Evolutionary conservation across 1,140 invertebrate genomes (phyloP).

Genomic region (Bathynomus jamesi): DNA sequence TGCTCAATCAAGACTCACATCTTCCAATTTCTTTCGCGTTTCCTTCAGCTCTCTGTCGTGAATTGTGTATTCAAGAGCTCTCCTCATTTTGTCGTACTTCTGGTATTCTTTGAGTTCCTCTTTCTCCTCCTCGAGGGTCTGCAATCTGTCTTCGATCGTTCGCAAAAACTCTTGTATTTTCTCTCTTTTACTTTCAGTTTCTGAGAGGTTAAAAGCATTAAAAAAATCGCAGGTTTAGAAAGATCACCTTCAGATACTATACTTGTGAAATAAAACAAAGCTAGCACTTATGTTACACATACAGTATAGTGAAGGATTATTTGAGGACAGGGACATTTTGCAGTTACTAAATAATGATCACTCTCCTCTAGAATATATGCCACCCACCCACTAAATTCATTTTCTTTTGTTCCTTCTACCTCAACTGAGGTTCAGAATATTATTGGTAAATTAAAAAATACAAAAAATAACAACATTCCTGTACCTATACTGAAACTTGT

Average conservation of each 20-base stretch:
- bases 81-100: slow-evolving; percentile 92
- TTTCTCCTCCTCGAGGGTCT: slow-evolving; percentile 96
- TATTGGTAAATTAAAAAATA: too few species aligned
- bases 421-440: too few species aligned
- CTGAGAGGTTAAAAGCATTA: slow-evolving; percentile 47
- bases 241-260: too few species aligned
- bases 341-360: too few species aligned
- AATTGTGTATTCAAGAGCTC: slow-evolving; percentile 95
- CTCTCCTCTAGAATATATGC: too few species aligned
- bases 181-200: slow-evolving; percentile 95
- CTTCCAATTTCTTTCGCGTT: slow-evolving; percentile 83
- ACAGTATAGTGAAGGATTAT: not conserved
- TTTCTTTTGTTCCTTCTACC: too few species aligned
- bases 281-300: too few species aligned
- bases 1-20: too few species aligned
- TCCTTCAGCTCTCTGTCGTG: slow-evolving; percentile 94
- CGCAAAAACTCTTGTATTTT: slow-evolving; percentile 95
- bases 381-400: too few species aligned
- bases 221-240: slow-evolving; percentile 2
- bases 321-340: not conserved
- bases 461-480: too few species aligned
- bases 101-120: slow-evolving; percentile 99
- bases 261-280: not conserved
- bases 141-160: slow-evolving; percentile 93
- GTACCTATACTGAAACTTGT: too few species aligned